phyloP scores from a whole-genome alignment of 64 coral and sea anemone species.

The Actinia tenebrosa region DNA sequence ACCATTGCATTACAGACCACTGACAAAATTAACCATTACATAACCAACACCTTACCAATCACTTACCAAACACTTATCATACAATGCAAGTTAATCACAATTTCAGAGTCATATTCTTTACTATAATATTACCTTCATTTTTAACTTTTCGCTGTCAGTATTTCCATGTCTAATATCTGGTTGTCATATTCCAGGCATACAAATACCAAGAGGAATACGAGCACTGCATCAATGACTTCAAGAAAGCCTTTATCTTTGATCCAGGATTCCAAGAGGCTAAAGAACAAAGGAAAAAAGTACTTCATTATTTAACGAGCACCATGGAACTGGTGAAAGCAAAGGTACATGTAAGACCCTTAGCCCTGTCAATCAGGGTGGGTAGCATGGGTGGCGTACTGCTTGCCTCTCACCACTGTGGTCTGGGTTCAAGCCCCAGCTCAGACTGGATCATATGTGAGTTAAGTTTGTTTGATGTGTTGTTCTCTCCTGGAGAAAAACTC shows the following conservation, averaged over 20 bases:
- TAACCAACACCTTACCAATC: not conserved
- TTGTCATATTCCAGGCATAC: slow-evolving; percentile 60
- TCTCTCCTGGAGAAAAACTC: too few species aligned
- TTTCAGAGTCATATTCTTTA: too few species aligned
- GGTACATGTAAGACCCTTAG: slow-evolving; percentile 19
- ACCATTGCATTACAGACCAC: too few species aligned
- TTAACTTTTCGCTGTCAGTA: not conserved
- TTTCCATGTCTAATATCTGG: not conserved
- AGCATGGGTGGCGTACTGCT: not conserved
- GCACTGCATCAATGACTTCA: slow-evolving; percentile 62
- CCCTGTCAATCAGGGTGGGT: too few species aligned
- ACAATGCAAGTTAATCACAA: too few species aligned
- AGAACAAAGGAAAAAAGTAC: slow-evolving; percentile 60
- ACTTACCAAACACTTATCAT: not conserved
- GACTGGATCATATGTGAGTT: too few species aligned
- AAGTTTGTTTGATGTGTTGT: too few species aligned
- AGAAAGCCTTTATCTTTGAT: slow-evolving; percentile 65
- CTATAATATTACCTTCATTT: not conserved
- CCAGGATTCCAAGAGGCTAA: slow-evolving; percentile 70
- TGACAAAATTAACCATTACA: too few species aligned
- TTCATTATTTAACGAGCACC: slow-evolving; percentile 62
- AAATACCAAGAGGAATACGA: slow-evolving; percentile 93
- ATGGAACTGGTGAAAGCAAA: slow-evolving; percentile 72
- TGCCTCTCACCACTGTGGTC: too few species aligned
- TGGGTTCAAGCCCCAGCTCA: too few species aligned